These are phyloP conservation scores for Lampris incognitus DNA, from an alignment of 2,113 vertebrate species.

Conservation along the genomic window DNA sequence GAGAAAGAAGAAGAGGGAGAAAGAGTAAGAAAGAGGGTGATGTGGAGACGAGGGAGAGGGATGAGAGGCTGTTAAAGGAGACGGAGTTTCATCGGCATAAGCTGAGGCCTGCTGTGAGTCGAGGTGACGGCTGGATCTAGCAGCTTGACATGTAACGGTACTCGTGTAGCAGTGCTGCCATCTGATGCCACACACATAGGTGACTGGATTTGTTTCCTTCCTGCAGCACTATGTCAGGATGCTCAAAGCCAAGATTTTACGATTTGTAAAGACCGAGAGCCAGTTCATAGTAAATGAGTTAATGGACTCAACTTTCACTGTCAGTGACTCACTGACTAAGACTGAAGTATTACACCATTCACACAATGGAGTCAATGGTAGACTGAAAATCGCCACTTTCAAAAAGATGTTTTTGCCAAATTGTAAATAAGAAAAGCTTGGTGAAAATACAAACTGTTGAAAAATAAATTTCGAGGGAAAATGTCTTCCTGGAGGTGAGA, in stretches of 20 bases:
- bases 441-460: too few relatives aligned
- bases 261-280: constrained; percentile 50
- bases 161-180: constrained; percentile 22
- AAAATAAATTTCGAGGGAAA: too few relatives aligned
- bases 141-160: constrained; percentile 46
- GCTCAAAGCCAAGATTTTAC: constrained; percentile 25
- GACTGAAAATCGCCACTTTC: not conserved
- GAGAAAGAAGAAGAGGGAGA: not conserved
- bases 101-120: constrained; percentile 31
- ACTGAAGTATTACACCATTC: too few relatives aligned
- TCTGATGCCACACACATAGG: constrained; percentile 57
- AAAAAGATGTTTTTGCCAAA: too few relatives aligned
- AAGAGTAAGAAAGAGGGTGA: not conserved
- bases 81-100: not conserved
- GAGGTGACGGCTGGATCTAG: constrained; percentile 56
- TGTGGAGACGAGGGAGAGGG: not conserved
- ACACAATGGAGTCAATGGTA: constrained; percentile 13
- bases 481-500: too few relatives aligned
- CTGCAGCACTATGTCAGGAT: constrained; percentile 41
- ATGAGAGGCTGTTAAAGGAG: constrained; percentile 12
- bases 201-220: constrained; percentile 42
- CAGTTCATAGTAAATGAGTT: not conserved
- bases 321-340: too few relatives aligned
- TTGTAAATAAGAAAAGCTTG: too few relatives aligned
- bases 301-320: too few relatives aligned